A percentile compares a stretch with the other conserved stretches of the same genome.
phyloP scores from a whole-genome alignment of 1,140 invertebrate genomes.

The Zaprionus vittiger region DNA sequence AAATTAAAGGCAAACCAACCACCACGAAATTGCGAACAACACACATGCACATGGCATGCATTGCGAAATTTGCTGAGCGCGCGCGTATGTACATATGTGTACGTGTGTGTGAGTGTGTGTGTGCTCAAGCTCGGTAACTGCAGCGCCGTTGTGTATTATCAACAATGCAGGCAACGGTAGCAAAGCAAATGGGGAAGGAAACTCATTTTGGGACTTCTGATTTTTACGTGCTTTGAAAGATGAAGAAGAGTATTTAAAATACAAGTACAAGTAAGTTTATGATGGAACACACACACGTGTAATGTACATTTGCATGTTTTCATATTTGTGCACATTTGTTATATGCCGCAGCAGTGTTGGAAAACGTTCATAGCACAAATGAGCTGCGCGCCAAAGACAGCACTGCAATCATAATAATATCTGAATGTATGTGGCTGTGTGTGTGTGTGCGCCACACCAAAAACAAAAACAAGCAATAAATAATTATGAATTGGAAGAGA shows the following conservation, averaged over 20 bases:
- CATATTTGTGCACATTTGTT: constrained; percentile 27
- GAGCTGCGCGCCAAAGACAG: constrained; percentile 42
- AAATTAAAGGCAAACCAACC: constrained; percentile 50
- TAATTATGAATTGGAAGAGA: constrained; percentile 4
- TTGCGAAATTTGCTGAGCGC: constrained; percentile 66
- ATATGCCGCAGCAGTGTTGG: constrained; percentile 33
- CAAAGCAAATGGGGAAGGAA: constrained; percentile 44
- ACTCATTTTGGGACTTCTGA: constrained; percentile 68
- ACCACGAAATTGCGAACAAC: constrained; percentile 54
- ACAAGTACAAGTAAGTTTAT: constrained; percentile 38
- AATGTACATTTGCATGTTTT: background rate
- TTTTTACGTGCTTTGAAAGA: constrained; percentile 41
- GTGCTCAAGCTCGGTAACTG: constrained; percentile 16
- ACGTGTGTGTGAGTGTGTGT: background rate
- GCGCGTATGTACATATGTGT: background rate
- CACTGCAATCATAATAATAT: constrained; percentile 13
- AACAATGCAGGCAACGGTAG: constrained; percentile 37
- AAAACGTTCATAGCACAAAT: constrained; percentile 13
- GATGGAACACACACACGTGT: constrained; percentile 25
- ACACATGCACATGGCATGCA: constrained; percentile 49
- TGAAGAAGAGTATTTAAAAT: constrained; percentile 33
- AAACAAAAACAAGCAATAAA: constrained; percentile 16
- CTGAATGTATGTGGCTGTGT: constrained; percentile 1
- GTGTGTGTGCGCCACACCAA: background rate
- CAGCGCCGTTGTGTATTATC: constrained; percentile 24